These are phyloP conservation scores for Pantelozetes paolii DNA, from an alignment of 2,888 invertebrate species.

Conservation along the genomic window DNA sequence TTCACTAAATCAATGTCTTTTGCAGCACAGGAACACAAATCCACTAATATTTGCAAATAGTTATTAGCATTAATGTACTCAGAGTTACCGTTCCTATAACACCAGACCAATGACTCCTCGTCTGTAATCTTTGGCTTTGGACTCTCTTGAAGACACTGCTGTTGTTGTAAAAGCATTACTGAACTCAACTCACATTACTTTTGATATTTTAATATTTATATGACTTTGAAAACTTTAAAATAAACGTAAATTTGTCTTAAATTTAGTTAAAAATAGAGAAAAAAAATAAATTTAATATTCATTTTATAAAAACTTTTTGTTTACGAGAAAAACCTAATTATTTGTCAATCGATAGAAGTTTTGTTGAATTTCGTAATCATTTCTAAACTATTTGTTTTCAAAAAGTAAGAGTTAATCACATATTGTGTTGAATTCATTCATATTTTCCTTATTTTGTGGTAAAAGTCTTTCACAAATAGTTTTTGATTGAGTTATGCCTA, in stretches of 20 bases:
- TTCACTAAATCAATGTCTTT: constrained; percentile 6
- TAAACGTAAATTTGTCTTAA: background rate
- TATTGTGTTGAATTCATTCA: background rate
- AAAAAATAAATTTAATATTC: background rate
- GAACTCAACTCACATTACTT: background rate
- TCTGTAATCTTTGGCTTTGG: constrained; percentile 10
- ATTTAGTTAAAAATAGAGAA: background rate
- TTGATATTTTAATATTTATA: background rate
- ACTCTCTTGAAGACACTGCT: background rate
- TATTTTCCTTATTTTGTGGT: constrained; percentile 30
- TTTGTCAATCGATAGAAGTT: background rate
- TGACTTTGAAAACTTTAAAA: background rate
- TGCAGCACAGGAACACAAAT: background rate
- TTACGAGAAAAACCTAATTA: background rate
- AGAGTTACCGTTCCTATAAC: background rate
- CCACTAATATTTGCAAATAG: background rate
- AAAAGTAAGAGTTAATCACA: background rate
- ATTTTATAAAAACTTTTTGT: constrained; percentile 2
- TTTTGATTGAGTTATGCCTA: constrained; percentile 15
- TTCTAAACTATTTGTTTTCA: background rate
- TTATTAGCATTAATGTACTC: constrained; percentile 17
- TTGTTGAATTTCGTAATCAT: background rate
- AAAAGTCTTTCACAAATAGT: background rate
- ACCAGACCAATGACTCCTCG: constrained; percentile 7
- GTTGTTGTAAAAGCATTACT: constrained; percentile 29